A percentile compares a stretch with the other conserved stretches of the same genome.
phyloP scores from a whole-genome alignment of 2,888 invertebrate species.

The Trypoxylon attenuatum region DNA sequence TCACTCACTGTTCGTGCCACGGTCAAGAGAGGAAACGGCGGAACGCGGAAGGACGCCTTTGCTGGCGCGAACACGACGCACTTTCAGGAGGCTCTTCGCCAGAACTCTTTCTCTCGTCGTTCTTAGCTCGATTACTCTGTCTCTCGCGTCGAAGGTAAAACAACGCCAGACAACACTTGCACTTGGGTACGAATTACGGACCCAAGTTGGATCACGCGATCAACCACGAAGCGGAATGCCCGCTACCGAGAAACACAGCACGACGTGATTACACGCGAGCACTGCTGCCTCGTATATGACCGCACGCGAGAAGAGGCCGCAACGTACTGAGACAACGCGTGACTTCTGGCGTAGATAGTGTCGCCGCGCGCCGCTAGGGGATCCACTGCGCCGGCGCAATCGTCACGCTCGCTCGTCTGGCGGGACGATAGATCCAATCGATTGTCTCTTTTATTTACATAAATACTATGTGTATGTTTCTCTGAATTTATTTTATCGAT shows the following conservation, averaged over 20 bases:
- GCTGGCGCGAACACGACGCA: slow-evolving; percentile 33
- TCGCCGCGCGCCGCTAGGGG: slow-evolving; percentile 27
- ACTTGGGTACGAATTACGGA: too few relatives aligned
- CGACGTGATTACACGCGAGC: background rate
- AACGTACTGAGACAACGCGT: slow-evolving; percentile 66
- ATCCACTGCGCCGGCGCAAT: background rate
- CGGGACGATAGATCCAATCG: too few relatives aligned
- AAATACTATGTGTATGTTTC: too few relatives aligned
- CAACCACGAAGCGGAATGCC: too few relatives aligned
- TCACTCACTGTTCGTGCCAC: slow-evolving; percentile 30
- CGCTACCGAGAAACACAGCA: too few relatives aligned
- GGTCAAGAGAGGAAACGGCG: slow-evolving; percentile 12
- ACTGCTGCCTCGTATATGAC: slow-evolving; percentile 26
- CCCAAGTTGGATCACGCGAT: too few relatives aligned
- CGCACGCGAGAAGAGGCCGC: slow-evolving; percentile 59
- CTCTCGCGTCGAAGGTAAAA: too few relatives aligned
- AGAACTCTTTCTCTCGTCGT: slow-evolving; percentile 1
- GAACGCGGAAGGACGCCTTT: slow-evolving; percentile 49
- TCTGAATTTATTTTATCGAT: too few relatives aligned
- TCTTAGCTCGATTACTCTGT: background rate
- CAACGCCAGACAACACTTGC: too few relatives aligned
- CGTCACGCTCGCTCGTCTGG: too few relatives aligned
- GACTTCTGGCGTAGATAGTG: slow-evolving; percentile 55
- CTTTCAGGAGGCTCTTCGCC: slow-evolving; percentile 18
- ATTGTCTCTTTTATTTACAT: too few relatives aligned